Evolutionary conservation across 2,113 vertebrate genomes (phyloP), one percentile per base, ranked within the genome.

Genomic region (Ariopsis seemanni): DNA sequence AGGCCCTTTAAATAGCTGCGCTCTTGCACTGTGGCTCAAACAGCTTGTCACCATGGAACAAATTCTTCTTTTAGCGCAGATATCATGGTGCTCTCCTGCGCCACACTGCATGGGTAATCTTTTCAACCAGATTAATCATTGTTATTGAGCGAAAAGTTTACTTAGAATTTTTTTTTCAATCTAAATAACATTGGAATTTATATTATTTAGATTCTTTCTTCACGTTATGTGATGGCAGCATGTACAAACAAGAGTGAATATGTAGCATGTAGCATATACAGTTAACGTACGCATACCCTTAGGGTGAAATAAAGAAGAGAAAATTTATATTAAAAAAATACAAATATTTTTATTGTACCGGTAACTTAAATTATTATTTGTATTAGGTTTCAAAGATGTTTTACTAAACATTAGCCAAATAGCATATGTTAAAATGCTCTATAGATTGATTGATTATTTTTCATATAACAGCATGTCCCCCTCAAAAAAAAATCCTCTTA

Each of bases 1-100:
- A 87, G 89, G 58, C 82, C 82, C 89, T 88, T 84, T 88, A 78
- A 90, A 90, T 87, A 86, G 82, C 87, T 82, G 58, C 67, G 85
- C 81, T 84, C 85, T 86, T 58, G 75, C 75, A 60, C 81, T 77
- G 85, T n/a, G 60, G 82, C 87, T 84, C 52, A 74, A 88, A 88
- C 87, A 88, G 82, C 87, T 84, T 88, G 89, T 65, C 83, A 82
- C 55, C 30, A 20, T 69, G 85, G 85, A 82, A 86, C 85, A 84
- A 79, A 85, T 86, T 87, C 80, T 90, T 88, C 82, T 77, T 85
- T 85, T 79, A 85, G 89, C 34, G n/a, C 79, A 10, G 82, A 77
- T 86, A 42, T 60, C 79, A 12, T 42, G 27, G 69, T 65, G 50
- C 72, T 84, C 63, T 60, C 86, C 65, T 83, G 80, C 52, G 65